Percentiles rank a stretch among this genome's conserved stretches.
phyloP scores from a whole-genome alignment of 2,888 invertebrate genomes.

The Hetaerina titia region DNA sequence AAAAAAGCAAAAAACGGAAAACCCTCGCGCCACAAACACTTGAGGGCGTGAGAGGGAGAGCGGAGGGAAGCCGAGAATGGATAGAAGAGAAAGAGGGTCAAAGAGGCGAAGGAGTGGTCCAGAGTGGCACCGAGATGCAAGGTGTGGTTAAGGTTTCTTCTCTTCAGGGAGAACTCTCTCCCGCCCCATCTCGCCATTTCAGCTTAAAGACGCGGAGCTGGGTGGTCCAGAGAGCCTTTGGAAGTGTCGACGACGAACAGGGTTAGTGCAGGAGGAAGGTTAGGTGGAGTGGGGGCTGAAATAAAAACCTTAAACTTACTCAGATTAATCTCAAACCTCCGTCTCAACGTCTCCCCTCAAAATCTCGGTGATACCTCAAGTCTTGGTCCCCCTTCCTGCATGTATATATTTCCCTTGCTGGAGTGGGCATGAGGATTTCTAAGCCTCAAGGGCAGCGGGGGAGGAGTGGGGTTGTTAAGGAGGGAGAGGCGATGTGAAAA shows the following conservation, averaged over 20 bases:
- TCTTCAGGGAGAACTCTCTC: neutral
- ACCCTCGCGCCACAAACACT: constrained; percentile 9
- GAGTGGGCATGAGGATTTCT: constrained; percentile 22
- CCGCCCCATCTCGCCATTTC: neutral
- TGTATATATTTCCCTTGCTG: neutral
- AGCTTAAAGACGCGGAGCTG: neutral
- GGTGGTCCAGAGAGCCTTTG: neutral
- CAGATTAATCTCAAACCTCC: constrained; percentile 54
- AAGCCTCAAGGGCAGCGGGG: neutral
- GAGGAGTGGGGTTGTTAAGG: neutral
- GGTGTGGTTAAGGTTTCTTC: constrained; percentile 18
- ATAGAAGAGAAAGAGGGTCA: neutral
- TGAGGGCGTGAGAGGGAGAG: neutral
- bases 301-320: constrained; percentile 13
- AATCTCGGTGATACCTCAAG: constrained; percentile 33
- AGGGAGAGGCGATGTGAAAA: neutral
- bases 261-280: neutral
- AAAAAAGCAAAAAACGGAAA: neutral
- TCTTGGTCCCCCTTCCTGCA: constrained; percentile 27
- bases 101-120: neutral
- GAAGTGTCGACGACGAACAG: constrained; percentile 5
- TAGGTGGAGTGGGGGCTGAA: constrained; percentile 32
- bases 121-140: constrained; percentile 22
- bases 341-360: constrained; percentile 33
- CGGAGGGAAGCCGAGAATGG: neutral